Conservation (phyloP, 2,888 invertebrate species). For the Zygothrica quintamaculata region DNA sequence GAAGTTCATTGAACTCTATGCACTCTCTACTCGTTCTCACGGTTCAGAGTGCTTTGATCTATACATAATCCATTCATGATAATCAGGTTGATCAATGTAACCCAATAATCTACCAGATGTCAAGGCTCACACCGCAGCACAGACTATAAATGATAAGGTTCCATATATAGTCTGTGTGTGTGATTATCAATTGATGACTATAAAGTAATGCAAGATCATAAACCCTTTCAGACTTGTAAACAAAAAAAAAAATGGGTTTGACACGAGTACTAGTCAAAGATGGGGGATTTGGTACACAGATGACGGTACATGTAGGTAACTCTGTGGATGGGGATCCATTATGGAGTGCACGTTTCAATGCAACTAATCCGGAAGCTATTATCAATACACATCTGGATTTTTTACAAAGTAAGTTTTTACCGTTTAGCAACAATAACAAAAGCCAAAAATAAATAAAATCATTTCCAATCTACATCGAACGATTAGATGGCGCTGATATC, state of each 20-base stretch:
- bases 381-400: constrained; percentile 93
- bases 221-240: neutral
- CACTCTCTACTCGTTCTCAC: neutral
- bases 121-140: constrained; percentile 21
- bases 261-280: constrained; percentile 86
- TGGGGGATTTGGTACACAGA: constrained; percentile 93
- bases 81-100: constrained; percentile 6
- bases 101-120: constrained; percentile 46
- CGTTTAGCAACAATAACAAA: constrained; percentile 19
- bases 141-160: constrained; percentile 38
- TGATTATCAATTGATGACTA: constrained; percentile 14
- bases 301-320: constrained; percentile 90
- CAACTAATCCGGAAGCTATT: constrained; percentile 91
- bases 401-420: constrained; percentile 87
- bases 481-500: constrained; percentile 93
- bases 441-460: too few species aligned
- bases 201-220: constrained; percentile 12
- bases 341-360: constrained; percentile 94
- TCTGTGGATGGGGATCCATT: constrained; percentile 93
- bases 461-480: constrained; percentile 39
- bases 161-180: constrained; percentile 18
- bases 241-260: constrained; percentile 63
- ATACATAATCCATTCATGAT: too few species aligned
- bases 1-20: constrained; percentile 22
- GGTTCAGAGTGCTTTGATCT: neutral